Conservation (phyloP, 2,113 vertebrate species). For the Prochilodus magdalenae region DNA sequence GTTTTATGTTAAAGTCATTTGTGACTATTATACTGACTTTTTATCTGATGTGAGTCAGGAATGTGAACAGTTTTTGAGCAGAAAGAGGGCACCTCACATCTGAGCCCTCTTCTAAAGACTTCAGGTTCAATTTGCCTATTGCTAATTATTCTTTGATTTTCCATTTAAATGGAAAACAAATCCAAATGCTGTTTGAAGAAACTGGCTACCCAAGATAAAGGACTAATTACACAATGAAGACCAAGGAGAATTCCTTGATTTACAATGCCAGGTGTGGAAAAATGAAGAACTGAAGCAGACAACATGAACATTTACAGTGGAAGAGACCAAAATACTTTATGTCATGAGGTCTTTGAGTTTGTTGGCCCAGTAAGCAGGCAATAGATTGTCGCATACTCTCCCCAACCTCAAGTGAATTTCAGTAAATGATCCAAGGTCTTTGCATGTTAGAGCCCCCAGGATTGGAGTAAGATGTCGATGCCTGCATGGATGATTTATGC, state of each 20-base stretch:
- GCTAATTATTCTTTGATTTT: conserved; percentile 47
- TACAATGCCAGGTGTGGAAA: too few relatives aligned
- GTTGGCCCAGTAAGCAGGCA: neutral
- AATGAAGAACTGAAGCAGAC: too few relatives aligned
- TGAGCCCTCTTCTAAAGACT: neutral
- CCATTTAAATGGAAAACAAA: conserved; percentile 49
- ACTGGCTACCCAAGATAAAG: conserved; percentile 43
- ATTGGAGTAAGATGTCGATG: conserved; percentile 14
- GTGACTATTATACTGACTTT: neutral
- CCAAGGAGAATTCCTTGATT: neutral
- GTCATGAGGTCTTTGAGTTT: conserved; percentile 2
- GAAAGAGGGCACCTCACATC: neutral
- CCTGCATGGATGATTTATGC: conserved; percentile 49
- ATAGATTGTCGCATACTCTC: conserved; percentile 26
- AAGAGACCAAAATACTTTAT: neutral
- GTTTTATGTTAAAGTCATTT: too few relatives aligned
- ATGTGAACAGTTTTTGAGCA: neutral
- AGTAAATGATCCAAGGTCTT: conserved; percentile 17
- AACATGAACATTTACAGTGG: too few relatives aligned
- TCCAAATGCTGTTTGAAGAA: conserved; percentile 3
- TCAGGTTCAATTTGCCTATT: conserved; percentile 42
- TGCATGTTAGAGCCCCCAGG: conserved; percentile 13
- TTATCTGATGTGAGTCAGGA: neutral
- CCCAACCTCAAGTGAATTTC: neutral
- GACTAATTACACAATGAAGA: conserved; percentile 5